These are phyloP conservation scores for Acomys russatus DNA, from an alignment of 2,797 vertebrate genomes.

Conservation along the genomic window DNA sequence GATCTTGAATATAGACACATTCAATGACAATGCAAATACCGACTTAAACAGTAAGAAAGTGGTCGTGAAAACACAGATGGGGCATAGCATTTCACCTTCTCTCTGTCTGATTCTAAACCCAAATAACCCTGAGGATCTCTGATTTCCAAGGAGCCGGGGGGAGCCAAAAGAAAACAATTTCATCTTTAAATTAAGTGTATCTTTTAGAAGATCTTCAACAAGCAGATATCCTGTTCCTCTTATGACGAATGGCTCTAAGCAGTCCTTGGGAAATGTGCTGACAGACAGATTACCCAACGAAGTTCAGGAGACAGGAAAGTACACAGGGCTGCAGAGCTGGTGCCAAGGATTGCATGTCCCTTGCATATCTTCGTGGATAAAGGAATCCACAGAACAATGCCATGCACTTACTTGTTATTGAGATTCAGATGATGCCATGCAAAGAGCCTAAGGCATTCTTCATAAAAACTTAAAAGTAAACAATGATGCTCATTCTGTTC, in stretches of 20 bases:
- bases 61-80: not conserved
- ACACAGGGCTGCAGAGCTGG: slow-evolving; percentile 52
- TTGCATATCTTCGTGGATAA: slow-evolving; percentile 53
- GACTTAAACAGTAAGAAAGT: slow-evolving; percentile 16
- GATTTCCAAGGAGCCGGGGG: not conserved
- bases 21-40: slow-evolving; percentile 30
- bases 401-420: slow-evolving; percentile 28
- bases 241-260: slow-evolving; percentile 76
- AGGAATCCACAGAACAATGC: slow-evolving; percentile 51
- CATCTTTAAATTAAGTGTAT: slow-evolving; percentile 64
- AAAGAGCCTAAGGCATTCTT: slow-evolving; percentile 63
- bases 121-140: not conserved
- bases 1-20: slow-evolving; percentile 22
- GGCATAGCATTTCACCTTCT: not conserved
- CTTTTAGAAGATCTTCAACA: slow-evolving; percentile 72
- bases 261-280: slow-evolving; percentile 79
- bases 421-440: slow-evolving; percentile 49
- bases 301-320: slow-evolving; percentile 73
- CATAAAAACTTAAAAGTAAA: slow-evolving; percentile 65
- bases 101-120: slow-evolving; percentile 18
- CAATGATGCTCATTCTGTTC: slow-evolving; percentile 66
- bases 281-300: slow-evolving; percentile 80
- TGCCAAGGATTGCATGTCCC: slow-evolving; percentile 21
- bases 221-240: slow-evolving; percentile 81
- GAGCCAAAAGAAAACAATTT: slow-evolving; percentile 62